Percentiles rank a stretch among this genome's conserved stretches.
These are phyloP conservation scores for Takifugu ocellatus DNA, from an alignment of 2,797 vertebrate species.

Conservation along the genomic window DNA sequence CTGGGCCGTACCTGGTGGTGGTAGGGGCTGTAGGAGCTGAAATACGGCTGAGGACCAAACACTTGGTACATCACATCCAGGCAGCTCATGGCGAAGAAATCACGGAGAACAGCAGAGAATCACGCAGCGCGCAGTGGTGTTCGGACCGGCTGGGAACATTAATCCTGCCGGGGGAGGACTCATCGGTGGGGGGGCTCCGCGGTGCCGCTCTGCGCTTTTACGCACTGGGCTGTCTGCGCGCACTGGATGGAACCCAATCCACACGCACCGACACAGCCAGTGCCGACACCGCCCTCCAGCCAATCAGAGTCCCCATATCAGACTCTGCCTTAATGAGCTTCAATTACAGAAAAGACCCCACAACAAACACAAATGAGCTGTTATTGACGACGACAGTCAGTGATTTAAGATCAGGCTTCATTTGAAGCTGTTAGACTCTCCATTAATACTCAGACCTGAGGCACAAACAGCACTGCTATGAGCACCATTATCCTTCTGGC, in stretches of 20 bases:
- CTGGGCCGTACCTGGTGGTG: conserved; percentile 85
- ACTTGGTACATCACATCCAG: conserved; percentile 99
- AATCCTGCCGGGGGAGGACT: conserved; percentile 27
- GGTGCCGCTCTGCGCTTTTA: conserved; percentile 40
- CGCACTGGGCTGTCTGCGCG: conserved; percentile 30
- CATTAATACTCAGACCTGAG: too few species aligned
- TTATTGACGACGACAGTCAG: too few species aligned
- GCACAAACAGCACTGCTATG: too few species aligned
- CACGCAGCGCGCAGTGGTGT: conserved; percentile 56
- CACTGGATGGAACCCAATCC: conserved; percentile 9
- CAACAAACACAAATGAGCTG: too few species aligned
- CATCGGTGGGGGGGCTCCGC: not conserved
- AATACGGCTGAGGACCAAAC: conserved; percentile 92
- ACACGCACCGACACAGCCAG: conserved; percentile 9
- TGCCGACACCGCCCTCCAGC: conserved; percentile 25
- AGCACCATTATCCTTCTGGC: too few species aligned
- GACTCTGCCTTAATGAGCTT: too few species aligned
- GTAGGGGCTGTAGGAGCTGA: conserved; percentile 89
- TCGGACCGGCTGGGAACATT: conserved; percentile 17
- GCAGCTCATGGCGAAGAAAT: conserved; percentile 94
- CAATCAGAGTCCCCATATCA: conserved; percentile 44
- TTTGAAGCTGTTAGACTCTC: too few species aligned
- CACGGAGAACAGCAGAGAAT: conserved; percentile 69
- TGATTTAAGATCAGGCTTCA: too few species aligned
- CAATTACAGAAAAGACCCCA: too few species aligned